Percentiles rank a stretch among this genome's conserved stretches.
These are phyloP conservation scores for Sussaba pulchella DNA, from an alignment of 2,888 invertebrate genomes.

Conservation along the genomic window DNA sequence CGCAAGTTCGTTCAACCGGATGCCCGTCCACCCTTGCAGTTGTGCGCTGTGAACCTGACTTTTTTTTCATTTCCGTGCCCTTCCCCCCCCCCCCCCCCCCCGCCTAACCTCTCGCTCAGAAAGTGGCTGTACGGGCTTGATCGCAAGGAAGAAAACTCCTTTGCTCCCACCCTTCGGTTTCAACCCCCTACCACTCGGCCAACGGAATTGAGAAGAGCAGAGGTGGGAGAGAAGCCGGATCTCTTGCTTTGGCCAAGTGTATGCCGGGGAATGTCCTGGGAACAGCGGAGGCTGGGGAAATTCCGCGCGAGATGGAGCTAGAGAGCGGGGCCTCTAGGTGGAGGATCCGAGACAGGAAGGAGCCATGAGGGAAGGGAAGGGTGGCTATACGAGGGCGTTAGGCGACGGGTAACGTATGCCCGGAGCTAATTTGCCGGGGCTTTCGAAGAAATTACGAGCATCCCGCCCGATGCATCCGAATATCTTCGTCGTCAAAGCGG, in stretches of 20 bases:
- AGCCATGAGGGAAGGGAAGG: too few species aligned
- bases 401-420: constrained; percentile 81
- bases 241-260: constrained; percentile 18
- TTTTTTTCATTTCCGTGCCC: not conserved
- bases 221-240: constrained; percentile 26
- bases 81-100: not conserved
- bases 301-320: constrained; percentile 45
- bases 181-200: constrained; percentile 27
- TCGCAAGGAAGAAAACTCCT: constrained; percentile 50
- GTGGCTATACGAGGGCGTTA: constrained; percentile 59
- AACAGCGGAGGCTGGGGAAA: constrained; percentile 29
- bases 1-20: not conserved
- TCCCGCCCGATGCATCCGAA: constrained; percentile 78
- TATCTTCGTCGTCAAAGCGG: constrained; percentile 69
- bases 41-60: not conserved
- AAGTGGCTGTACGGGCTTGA: constrained; percentile 49
- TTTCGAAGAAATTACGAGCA: constrained; percentile 80
- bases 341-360: too few species aligned
- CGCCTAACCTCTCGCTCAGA: constrained; percentile 18
- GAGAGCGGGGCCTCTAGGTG: too few species aligned
- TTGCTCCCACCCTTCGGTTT: constrained; percentile 49
- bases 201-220: constrained; percentile 38
- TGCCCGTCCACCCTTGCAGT: not conserved
- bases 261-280: constrained; percentile 54
- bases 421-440: constrained; percentile 82